Evolutionary conservation across 2,797 vertebrate species (phyloP).

Genomic region (Danio choprae): DNA sequence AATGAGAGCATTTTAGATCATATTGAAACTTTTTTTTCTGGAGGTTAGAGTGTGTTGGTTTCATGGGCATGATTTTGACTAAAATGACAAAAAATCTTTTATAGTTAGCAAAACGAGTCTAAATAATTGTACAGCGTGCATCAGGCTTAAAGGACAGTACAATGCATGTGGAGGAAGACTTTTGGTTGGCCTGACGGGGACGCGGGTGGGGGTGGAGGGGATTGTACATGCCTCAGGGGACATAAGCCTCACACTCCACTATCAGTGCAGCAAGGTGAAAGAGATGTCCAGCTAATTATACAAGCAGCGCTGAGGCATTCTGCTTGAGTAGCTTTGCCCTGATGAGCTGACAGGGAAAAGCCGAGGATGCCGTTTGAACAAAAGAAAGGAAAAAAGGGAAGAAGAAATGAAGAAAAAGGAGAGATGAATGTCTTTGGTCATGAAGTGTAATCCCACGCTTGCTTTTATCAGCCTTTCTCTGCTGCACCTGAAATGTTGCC

Average conservation of each 20-base stretch:
- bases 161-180: constrained; percentile 4
- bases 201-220: constrained; percentile 24
- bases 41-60: not conserved
- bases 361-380: constrained; percentile 61
- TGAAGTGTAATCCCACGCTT: constrained; percentile 69
- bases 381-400: constrained; percentile 22
- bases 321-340: constrained; percentile 60
- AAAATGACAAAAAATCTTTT: not conserved
- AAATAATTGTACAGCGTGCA: constrained; percentile 5
- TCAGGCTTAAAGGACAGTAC: not conserved
- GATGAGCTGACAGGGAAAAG: constrained; percentile 64
- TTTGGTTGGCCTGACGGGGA: constrained; percentile 31
- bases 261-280: constrained; percentile 67
- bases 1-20: not conserved
- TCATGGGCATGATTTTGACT: not conserved
- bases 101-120: not conserved
- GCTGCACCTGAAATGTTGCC: constrained; percentile 64
- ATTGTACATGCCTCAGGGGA: constrained; percentile 61
- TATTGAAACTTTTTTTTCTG: not conserved
- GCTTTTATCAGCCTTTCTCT: constrained; percentile 65
- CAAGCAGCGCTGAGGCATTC: constrained; percentile 63
- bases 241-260: constrained; percentile 58
- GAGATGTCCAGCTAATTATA: constrained; percentile 71
- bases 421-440: constrained; percentile 68
- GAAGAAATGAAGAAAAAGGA: constrained; percentile 56